Evolutionary conservation across 2,113 vertebrate species (phyloP), one percentile per base, ranked within the genome.

Genomic region (Machaerirhynchus nigripectus): DNA sequence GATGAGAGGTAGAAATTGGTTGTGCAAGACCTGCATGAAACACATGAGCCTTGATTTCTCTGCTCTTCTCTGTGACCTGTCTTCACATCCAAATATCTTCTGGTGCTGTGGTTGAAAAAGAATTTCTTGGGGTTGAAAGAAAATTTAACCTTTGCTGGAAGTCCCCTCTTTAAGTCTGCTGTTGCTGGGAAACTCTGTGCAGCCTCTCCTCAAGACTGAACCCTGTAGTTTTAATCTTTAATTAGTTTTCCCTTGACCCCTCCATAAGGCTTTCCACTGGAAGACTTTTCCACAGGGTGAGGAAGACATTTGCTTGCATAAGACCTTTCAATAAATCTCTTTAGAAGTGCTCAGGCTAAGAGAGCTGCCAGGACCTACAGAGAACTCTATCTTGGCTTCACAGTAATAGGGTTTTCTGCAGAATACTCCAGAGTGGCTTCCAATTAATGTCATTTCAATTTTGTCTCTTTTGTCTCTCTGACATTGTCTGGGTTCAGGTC

Each of bases 301-400:
- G 42, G 73, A 92, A 86, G 63, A 83, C 39, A 74, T 73, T 87
- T 90, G 20, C 30, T 83, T 90, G 40, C 16, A 28, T 87, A 73
- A 84, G 64, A 93, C 42, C 56, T 96, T 95, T 89, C 53, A 84
- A 74, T 79, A 64, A 70, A 56, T 74, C 57, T 91, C 37, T 81
- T 84, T 71, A 56, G 50, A 88, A 79, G 69, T 50, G 21, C 46
- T 95, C 37, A 87, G 68, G 31, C 30, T 1, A 13, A 75, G 67
- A 44, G 22, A 87, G 42, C 33, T 84, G 55, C 53, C 44, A 77
- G 68, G 69, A 86, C 39, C 27, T 69, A 56, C 33, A 90, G n/a
- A 86, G 31, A 14, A 19, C 33, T 67, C 28, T 63, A 13, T 63
- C 60, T 83, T 15, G 3, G 44, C 55, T 84, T 67, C 49, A 56